Base-by-base conservation (phyloP, 2,797 vertebrate species). In the Momotus momota region DNA sequence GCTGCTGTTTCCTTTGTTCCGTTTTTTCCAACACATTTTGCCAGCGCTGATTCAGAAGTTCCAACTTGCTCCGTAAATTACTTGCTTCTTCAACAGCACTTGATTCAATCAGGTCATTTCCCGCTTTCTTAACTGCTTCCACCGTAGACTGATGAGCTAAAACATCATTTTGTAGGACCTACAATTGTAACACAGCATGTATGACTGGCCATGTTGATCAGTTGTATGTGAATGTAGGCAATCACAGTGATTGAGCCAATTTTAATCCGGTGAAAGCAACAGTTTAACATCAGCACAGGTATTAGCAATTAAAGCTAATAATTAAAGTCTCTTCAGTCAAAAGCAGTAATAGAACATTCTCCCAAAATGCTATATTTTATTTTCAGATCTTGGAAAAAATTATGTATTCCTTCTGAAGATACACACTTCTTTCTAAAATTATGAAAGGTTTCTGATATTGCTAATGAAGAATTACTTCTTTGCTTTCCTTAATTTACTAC, bases 151-250 rank as follows among this genome's bases (percentile, higher is more conserved):
- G 98, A 89, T 99, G 99, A 90, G 99, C 99, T 87, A 99, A 97
- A 70, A 99, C 99, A 48, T 99, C 99, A 75, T 99, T 99, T 96
- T 99, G 99, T 33, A 99, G 98, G 62, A 99, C 99, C 99, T 99
- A 95, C 43, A 93, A 94, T 91, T 74, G 70, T 70, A 96, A 95
- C 35, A 91, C 62, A 83, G 72, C 4, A 73, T 12, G 7, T 21
- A 41, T 35, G 46, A 54, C 27, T 41, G 40, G 38, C 14, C 54
- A 71, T 7, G 20, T 35, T 11, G 16, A 6, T 41, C 77, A 49
- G 10, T 73, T 51, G 77, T 29, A n/a, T n/a, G n/a, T 75, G 40
- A 78, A 78, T 12, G 26, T 83, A 81, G 29, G 33, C 52, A 55
- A 40, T 17, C 27, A 38, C 7, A 79, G 29, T 14, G 43, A 87